Evolutionary conservation across 2,888 invertebrate species (phyloP), one percentile per base, ranked within the genome.

Genomic region (Hypomecis atomaria): DNA sequence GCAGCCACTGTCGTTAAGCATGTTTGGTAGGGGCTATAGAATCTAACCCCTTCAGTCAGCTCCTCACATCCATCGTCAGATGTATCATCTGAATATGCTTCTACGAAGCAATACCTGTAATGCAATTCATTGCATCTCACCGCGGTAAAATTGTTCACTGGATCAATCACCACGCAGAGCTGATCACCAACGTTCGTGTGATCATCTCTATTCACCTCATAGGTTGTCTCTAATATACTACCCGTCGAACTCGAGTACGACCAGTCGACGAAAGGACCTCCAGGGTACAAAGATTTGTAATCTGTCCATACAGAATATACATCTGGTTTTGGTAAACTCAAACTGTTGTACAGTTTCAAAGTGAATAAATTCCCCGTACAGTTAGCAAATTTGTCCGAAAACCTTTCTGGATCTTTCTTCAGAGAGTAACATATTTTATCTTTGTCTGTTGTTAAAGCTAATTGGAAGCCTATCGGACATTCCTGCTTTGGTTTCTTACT

Each of bases 241-340:
- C 88, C 89, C 33, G 80, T 79, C n/a, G 75, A 69, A 44, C 83
- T 78, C 7, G 87, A 86, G 56, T 79, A 85, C 1, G 90, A 87
- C 83, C 85, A 86, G 65, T 92, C 90, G 4, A 91, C 76, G 67
- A 88, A 92, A 1, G 88, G 87, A 1, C 93, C 93, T 3, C 91
- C 90, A 5, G 87, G 83, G 65, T 93, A 92, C 23, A 85, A 59
- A 0, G 88, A 81, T 65, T 82, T 89, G 71, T 87, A 92, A 58
- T 93, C 92, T 0, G 89, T 85, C 93, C 93, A 93, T 71, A 92
- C 69, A n/a, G 75, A 72, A 34, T 79, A 50, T 5, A 13, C 64
- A 48, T 83, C 78, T 9, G 80, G 66, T 64, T 79, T 81, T 0
- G 78, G 75, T 13, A 89, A 72, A 59, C 83, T 80, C n/a, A 88